phyloP scores from a whole-genome alignment of 2,113 vertebrate genomes.

The Glaucomys volans region DNA sequence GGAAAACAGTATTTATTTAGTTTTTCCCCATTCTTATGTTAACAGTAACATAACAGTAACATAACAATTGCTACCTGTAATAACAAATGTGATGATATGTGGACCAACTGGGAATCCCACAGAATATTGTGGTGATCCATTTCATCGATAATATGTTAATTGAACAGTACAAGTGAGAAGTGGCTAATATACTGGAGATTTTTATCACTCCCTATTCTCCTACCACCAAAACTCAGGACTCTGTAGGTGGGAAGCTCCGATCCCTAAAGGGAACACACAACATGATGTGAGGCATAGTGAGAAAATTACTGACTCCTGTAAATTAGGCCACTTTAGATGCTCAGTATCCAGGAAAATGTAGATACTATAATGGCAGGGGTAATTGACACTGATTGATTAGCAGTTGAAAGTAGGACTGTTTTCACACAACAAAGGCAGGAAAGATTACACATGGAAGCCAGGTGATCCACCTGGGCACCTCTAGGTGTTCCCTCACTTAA shows the following conservation, averaged over 20 bases:
- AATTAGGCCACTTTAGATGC: neutral
- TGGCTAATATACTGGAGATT: neutral
- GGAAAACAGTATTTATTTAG: neutral
- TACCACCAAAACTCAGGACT: neutral
- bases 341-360: neutral
- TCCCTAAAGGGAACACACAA: neutral
- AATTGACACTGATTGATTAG: neutral
- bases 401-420: neutral
- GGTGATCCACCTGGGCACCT: too few relatives aligned
- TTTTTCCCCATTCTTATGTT: neutral
- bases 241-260: neutral
- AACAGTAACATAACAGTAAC: too few relatives aligned
- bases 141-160: neutral
- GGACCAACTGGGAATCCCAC: neutral
- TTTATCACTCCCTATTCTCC: neutral
- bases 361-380: neutral
- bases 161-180: neutral
- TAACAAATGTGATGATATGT: neutral
- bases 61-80: too few relatives aligned
- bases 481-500: neutral
- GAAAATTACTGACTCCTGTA: neutral
- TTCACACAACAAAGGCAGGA: neutral
- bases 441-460: neutral
- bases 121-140: neutral
- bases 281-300: neutral